These are phyloP conservation scores for Numida meleagris DNA, from an alignment of 2,113 vertebrate genomes.

Conservation along the genomic window DNA sequence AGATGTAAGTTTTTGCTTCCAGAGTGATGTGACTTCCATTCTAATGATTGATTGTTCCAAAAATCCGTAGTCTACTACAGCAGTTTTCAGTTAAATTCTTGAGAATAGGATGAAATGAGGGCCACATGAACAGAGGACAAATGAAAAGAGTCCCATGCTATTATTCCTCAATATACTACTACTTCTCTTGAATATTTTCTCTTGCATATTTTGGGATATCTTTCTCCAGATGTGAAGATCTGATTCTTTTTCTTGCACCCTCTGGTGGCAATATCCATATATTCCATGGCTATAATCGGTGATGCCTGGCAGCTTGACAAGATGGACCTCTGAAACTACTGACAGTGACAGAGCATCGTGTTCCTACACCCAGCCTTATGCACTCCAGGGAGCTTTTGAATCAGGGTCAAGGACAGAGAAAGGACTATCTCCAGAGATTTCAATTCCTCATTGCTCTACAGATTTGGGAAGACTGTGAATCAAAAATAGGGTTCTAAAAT, in stretches of 20 bases:
- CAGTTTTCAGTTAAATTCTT: not conserved
- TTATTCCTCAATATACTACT: not conserved
- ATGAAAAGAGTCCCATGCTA: not conserved
- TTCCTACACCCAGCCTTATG: not conserved
- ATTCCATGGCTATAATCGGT: not conserved
- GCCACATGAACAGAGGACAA: not conserved
- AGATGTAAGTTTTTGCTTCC: not conserved
- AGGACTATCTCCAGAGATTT: not conserved
- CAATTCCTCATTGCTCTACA: not conserved
- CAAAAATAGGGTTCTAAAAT: not conserved
- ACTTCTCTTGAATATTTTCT: not conserved
- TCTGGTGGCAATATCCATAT: not conserved
- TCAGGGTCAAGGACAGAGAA: not conserved
- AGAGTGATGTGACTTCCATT: not conserved
- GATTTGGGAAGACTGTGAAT: not conserved
- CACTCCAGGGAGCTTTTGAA: not conserved
- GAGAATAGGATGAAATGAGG: not conserved
- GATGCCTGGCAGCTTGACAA: not conserved
- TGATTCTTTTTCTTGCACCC: not conserved
- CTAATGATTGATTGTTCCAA: not conserved
- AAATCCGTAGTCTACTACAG: not conserved
- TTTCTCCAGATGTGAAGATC: not conserved
- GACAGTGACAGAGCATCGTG: accelerated
- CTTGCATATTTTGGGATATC: not conserved
- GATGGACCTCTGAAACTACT: not conserved